Base-by-base conservation (phyloP, 2,888 invertebrate species). In the Microplitis manilae region DNA sequence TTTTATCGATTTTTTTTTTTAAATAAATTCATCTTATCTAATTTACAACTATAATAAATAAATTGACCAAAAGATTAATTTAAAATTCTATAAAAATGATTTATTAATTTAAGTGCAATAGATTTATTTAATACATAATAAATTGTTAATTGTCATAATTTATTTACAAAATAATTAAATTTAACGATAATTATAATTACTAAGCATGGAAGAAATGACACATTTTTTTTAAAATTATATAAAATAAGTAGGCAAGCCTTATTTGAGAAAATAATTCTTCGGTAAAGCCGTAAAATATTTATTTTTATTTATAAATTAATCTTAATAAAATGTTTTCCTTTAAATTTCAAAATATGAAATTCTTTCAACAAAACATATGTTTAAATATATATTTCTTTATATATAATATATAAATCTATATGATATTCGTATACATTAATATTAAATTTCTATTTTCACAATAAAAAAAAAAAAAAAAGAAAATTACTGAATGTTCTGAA, bases 141-240 rank as follows among this genome's bases (percentile, higher is more conserved):
- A 50, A 50, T 50, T 40, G 50, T 41, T 41, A 7, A 7, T 41
- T 68, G 41, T 68, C 13, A 20, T 41, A 40, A 68, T 68, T 41
- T 68, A 68, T 68, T 68, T 68, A 68, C 68, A 68, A 68, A 41
- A 68, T 41, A 68, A 68, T 68, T 15, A 68, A 40, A 68, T 40
- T 41, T 68, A 40, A 40, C 30, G 4, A 30, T 30, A 30, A 30
- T 30, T 30, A 30, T 68, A 40, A 41, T 40, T 17, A 2, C 50
- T 68, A 41, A 40, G 50, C 17, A 41, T 15, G 41, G 50, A 50
- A 41, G 50, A 41, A 68, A 68, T 68, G 68, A 68, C 41, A 68
- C 68, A 68, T 68, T 15, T 68, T 7, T 41, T 41, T 15, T 40
- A 20, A 38, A 30, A 67, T 20, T 41, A 20, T 41, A 41, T 20